Percentiles rank a stretch among this genome's conserved stretches.
phyloP scores from a whole-genome alignment of 2,888 invertebrate species.

The Tachina fera region DNA sequence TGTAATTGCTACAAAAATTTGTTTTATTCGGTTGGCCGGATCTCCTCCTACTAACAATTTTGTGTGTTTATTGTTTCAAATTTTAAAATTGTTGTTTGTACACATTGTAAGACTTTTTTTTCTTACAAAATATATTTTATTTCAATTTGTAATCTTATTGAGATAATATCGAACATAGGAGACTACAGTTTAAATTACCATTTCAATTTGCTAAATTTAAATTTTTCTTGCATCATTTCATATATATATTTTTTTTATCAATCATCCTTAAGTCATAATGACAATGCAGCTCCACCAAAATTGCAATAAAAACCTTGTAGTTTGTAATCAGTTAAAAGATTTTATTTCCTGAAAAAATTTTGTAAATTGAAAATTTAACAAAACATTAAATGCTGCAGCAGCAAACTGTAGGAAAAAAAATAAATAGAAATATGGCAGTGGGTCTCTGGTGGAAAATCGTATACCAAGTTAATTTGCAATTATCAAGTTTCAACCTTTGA shows the following conservation, averaged over 20 bases:
- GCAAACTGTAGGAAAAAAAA: not conserved
- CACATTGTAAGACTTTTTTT: no score
- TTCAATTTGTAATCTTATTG: no score
- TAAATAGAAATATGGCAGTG: constrained; percentile 52
- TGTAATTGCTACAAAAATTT: no score
- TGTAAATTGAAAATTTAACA: constrained; percentile 29
- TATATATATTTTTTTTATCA: not conserved
- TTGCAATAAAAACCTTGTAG: not conserved
- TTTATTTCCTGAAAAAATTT: constrained; percentile 55
- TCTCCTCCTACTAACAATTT: no score
- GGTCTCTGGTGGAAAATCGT: constrained; percentile 53
- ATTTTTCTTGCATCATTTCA: not conserved
- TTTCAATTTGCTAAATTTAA: not conserved
- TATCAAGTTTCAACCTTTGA: constrained; percentile 65
- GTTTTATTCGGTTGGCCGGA: no score
- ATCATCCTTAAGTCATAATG: not conserved
- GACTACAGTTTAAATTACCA: no score
- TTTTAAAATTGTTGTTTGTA: no score
- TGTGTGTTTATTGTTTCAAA: no score
- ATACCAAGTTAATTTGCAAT: constrained; percentile 42
- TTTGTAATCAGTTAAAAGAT: constrained; percentile 43
- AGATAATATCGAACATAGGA: no score
- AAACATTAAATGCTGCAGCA: not conserved
- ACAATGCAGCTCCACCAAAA: constrained; percentile 8
- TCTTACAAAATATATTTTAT: no score